Percentiles rank a stretch among this genome's conserved stretches.
These are phyloP conservation scores for Mesoclemmys tuberculata DNA, from an alignment of 2,113 vertebrate species.

Conservation along the genomic window DNA sequence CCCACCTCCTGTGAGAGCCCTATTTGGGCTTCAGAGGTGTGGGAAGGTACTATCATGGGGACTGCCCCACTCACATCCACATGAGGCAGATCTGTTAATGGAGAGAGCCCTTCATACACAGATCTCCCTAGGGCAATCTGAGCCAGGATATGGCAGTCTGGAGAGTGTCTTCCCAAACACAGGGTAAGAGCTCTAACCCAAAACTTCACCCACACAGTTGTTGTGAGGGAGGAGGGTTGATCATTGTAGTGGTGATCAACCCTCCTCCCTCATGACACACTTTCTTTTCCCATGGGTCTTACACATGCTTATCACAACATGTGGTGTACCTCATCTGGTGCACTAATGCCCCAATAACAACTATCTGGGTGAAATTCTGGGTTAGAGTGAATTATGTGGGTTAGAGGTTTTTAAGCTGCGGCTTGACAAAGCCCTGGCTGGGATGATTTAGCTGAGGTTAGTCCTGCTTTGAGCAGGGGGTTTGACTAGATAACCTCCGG, in stretches of 20 bases:
- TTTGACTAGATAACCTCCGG: no score
- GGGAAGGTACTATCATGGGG: not conserved
- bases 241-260: no score
- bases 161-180: not conserved
- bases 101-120: not conserved
- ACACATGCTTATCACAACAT: not conserved
- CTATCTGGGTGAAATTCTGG: not conserved
- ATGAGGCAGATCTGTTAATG: not conserved
- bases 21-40: not conserved
- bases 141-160: not conserved
- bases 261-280: not conserved
- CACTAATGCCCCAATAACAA: not conserved
- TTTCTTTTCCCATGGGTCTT: not conserved
- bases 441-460: no score
- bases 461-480: no score
- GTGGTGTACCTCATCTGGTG: not conserved
- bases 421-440: no score
- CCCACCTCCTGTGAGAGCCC: accelerated
- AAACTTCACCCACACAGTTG: no score
- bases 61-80: not conserved
- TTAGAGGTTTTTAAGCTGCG: no score
- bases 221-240: no score
- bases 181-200: not conserved
- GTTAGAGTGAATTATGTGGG: no score
- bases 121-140: not conserved